A percentile compares a stretch with the other conserved stretches of the same genome.
Conservation (phyloP, 2,113 vertebrate genomes). For the Hippopotamus amphibius region DNA sequence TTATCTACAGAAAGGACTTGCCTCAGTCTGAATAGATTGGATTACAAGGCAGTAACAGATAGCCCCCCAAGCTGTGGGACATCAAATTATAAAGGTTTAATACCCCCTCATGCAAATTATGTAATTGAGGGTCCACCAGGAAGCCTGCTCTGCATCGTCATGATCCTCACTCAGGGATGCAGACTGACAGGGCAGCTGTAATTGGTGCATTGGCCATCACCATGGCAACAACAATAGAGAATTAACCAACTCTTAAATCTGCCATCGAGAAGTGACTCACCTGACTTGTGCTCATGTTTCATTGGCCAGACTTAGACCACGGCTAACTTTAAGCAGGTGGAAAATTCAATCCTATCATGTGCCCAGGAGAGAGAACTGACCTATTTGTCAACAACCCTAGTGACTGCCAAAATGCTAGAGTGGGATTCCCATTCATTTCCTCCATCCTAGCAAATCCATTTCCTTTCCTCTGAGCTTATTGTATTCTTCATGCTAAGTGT, state of each 20-base stretch:
- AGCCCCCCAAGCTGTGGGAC: background rate
- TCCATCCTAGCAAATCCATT: background rate
- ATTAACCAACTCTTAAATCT: background rate
- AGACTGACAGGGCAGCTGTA: background rate
- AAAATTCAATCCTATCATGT: conserved; percentile 48
- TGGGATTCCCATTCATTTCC: conserved; percentile 24
- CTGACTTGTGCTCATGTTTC: conserved; percentile 50
- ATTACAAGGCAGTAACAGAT: background rate
- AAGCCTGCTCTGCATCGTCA: background rate
- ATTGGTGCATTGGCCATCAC: background rate
- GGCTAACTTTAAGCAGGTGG: conserved; percentile 45
- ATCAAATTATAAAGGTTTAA: background rate
- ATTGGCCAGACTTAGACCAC: conserved; percentile 16
- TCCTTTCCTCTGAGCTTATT: background rate
- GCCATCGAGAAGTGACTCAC: background rate
- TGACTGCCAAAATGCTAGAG: background rate
- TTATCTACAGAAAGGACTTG: background rate
- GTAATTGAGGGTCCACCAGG: background rate
- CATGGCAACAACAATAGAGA: background rate
- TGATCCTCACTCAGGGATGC: background rate
- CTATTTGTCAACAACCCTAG: background rate
- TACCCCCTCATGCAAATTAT: background rate
- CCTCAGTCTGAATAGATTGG: background rate
- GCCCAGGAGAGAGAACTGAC: background rate
- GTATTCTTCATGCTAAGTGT: background rate